Conservation (phyloP, 2,888 invertebrate genomes). For the Lycophotia porphyrea region DNA sequence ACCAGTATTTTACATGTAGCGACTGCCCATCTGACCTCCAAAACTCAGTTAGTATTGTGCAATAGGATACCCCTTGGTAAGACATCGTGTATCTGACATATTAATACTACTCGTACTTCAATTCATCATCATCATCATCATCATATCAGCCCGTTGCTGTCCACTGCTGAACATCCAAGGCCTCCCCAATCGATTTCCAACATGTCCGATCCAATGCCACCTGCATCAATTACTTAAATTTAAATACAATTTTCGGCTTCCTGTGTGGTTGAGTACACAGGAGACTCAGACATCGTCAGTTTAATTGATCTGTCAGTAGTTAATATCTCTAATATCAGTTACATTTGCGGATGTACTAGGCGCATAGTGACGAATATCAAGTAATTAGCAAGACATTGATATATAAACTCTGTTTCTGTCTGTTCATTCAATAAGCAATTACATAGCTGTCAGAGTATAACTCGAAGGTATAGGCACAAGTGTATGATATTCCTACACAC, state of each 20-base stretch:
- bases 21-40: background rate
- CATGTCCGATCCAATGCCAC: too few species aligned
- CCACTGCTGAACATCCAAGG: too few species aligned
- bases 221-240: conserved; percentile 30
- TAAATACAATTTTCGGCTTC: conserved; percentile 1
- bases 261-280: background rate
- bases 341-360: conserved; percentile 25
- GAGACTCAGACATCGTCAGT: conserved; percentile 20
- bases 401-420: conserved; percentile 17
- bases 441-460: background rate
- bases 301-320: conserved; percentile 44
- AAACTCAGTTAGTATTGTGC: background rate
- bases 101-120: conserved; percentile 7
- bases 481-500: background rate
- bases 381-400: conserved; percentile 34
- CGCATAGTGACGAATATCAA: conserved; percentile 12
- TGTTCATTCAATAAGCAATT: conserved; percentile 37
- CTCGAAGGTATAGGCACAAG: too few species aligned
- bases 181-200: too few species aligned
- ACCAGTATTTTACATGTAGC: background rate
- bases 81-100: background rate
- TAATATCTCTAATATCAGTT: conserved; percentile 24
- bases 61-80: background rate
- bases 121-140: too few species aligned
- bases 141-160: too few species aligned